A percentile compares a stretch with the other conserved stretches of the same genome.
These are phyloP conservation scores for Drosophila nannoptera DNA, from an alignment of 1,140 invertebrate genomes.

Conservation along the genomic window DNA sequence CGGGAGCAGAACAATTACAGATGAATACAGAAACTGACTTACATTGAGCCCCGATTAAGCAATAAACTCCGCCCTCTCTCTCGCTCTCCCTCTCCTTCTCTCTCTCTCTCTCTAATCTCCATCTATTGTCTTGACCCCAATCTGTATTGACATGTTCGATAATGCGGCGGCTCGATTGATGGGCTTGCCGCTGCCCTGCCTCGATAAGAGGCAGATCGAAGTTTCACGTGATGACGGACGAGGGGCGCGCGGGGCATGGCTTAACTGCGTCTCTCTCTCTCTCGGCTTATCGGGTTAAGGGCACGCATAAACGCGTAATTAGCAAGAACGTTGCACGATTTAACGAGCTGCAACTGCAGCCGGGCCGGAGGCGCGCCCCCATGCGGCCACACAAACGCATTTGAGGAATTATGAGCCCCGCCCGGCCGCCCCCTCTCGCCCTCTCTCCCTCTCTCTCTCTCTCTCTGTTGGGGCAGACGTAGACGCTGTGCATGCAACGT, in stretches of 20 bases:
- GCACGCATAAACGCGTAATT: slow-evolving; percentile 58
- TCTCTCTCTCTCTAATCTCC: too few species aligned
- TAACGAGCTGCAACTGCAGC: slow-evolving; percentile 68
- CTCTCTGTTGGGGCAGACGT: slow-evolving; percentile 48
- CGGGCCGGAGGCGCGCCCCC: slow-evolving; percentile 25
- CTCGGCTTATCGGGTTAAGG: slow-evolving; percentile 2
- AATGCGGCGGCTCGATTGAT: slow-evolving; percentile 60
- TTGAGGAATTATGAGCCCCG: slow-evolving; percentile 43
- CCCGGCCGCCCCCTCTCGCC: neutral
- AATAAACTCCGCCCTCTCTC: too few species aligned
- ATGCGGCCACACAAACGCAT: slow-evolving; percentile 60
- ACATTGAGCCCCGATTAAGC: too few species aligned
- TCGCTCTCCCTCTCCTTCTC: too few species aligned
- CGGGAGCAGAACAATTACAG: too few species aligned
- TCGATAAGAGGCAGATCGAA: neutral
- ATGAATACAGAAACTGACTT: too few species aligned
- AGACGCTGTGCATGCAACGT: slow-evolving; percentile 61
- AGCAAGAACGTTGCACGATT: slow-evolving; percentile 64
- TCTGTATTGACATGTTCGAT: slow-evolving; percentile 78
- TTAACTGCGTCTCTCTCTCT: too few species aligned
- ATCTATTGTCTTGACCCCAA: too few species aligned
- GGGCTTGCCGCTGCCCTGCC: slow-evolving; percentile 29
- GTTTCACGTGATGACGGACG: too few species aligned
- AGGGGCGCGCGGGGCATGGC: too few species aligned
- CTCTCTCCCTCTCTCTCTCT: too few species aligned